Evolutionary conservation across 2,113 vertebrate genomes (phyloP).

Genomic region (Triplophysa tibetana): DNA sequence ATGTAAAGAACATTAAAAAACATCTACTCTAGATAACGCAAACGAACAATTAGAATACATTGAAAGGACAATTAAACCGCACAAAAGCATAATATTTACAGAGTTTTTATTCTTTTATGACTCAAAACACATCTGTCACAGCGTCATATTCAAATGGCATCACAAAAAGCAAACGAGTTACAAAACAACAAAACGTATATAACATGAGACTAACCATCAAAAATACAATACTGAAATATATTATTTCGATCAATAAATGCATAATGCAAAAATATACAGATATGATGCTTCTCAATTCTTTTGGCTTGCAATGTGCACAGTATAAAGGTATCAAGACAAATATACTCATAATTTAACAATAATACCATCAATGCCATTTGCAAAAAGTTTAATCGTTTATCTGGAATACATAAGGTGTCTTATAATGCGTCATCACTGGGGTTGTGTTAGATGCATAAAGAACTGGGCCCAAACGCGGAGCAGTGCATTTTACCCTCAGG

Average conservation of each 20-base stretch:
- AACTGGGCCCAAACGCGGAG: constrained; percentile 16
- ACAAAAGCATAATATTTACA: constrained; percentile 34
- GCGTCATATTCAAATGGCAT: constrained; percentile 42
- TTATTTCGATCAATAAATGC: constrained; percentile 45
- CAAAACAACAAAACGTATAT: constrained; percentile 35
- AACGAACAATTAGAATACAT: no score
- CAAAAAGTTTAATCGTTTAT: constrained; percentile 20
- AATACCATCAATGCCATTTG: constrained; percentile 33
- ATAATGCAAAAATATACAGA: constrained; percentile 61
- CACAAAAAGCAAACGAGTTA: constrained; percentile 48
- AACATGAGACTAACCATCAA: constrained; percentile 43
- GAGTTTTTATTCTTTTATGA: constrained; percentile 43
- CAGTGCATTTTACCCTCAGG: constrained; percentile 46
- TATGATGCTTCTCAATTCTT: constrained; percentile 40
- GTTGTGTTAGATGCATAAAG: constrained; percentile 31
- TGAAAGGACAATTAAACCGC: background rate
- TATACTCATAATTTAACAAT: constrained; percentile 31
- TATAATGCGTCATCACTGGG: constrained; percentile 14
- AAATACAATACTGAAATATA: constrained; percentile 49
- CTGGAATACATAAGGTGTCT: constrained; percentile 2
- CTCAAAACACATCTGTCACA: constrained; percentile 47
- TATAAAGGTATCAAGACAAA: constrained; percentile 50
- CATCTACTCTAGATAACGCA: no score
- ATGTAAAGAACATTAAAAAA: no score
- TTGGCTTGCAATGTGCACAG: constrained; percentile 56